phyloP scores from a whole-genome alignment of 2,113 vertebrate species.

The Corythaeola cristata region DNA sequence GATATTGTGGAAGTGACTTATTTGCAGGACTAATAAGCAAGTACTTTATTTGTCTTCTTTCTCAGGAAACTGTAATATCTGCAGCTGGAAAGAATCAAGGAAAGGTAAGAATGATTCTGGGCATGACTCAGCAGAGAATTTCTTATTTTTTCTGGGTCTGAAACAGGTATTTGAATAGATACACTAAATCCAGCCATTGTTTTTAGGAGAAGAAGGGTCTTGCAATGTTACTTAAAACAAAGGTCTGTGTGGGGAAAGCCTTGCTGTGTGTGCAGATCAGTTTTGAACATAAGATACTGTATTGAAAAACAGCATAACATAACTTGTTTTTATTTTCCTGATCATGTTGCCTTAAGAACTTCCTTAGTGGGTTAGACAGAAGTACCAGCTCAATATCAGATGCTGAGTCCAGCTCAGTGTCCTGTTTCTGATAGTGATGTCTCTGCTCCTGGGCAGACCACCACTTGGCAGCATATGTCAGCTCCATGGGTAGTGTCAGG shows the following conservation, averaged over 20 bases:
- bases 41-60: background rate
- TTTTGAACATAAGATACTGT: background rate
- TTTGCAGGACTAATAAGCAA: background rate
- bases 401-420: background rate
- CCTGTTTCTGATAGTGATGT: background rate
- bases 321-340: background rate
- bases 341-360: background rate
- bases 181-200: background rate
- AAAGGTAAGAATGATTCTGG: background rate
- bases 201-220: background rate
- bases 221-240: background rate
- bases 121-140: background rate
- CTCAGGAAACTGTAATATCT: background rate
- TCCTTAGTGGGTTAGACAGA: background rate
- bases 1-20: background rate
- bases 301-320: background rate
- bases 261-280: background rate
- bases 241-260: background rate
- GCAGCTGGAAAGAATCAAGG: background rate
- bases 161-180: background rate
- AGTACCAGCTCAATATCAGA: background rate
- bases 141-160: background rate
- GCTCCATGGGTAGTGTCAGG: no score
- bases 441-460: background rate
- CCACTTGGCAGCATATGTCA: background rate